Base-by-base conservation (phyloP, 1,140 invertebrate species). In the Hormaphis cornu region DNA sequence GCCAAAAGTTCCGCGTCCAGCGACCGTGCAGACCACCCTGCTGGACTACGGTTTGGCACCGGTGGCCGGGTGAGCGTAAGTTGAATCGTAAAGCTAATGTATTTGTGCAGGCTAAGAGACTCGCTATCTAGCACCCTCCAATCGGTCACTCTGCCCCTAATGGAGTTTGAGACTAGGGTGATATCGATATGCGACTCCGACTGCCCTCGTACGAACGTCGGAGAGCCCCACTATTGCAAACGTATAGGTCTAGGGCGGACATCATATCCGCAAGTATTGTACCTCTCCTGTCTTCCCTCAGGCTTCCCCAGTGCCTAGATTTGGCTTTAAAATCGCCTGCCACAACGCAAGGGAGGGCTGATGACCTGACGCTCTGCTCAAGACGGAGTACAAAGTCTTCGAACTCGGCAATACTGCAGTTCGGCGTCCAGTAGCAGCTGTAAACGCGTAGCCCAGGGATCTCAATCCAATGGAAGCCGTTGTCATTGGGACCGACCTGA, bases 271-370 rank as follows among this genome's bases (percentile, higher is more conserved):
- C 22, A 3, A 52, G 24, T 1, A 28, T 5, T 1, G 3, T 2
- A 5, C 50, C 50, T 16, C 22, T 16, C 2, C 0, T 1, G 7
- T 28, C 50, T 0, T 28, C 26, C 1, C 0, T 3, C 1, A 7
- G 10, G 14, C 12, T 26, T 1, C 50, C 10, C 50, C 50, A 52
- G 3, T 1, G 0, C 3, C 16, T 16, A 0, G 22, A 52, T 6
- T 52, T 24, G 3, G 50, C 50, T 2, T 52, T 52, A n/a, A 52
- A 52, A 8, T 52, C 50, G 2, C 50, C 50, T 1, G 50, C 22
- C 0, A 52, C 24, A 0, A 52, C 16, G 3, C 2, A 0, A 0
- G 22, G 16, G 0, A 3, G 0, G 1, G 16, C 0, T 6, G 52
- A 16, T 7, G 9, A 12, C 3, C 26, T 54, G 6, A 20, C 14